Conservation (phyloP, 2,888 invertebrate species). For the Lamellibrachia columna region DNA sequence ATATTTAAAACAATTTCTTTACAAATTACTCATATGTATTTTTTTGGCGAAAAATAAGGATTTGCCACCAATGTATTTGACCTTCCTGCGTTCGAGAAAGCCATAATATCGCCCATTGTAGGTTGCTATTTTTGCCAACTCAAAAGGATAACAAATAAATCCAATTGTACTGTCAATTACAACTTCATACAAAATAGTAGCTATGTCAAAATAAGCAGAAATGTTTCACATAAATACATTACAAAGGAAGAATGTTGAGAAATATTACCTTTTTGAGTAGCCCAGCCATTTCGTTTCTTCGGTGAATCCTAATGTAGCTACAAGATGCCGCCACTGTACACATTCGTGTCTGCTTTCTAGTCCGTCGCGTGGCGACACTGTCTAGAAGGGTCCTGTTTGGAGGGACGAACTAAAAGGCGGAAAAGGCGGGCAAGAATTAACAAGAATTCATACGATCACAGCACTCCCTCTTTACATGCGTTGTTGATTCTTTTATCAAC, state of each 20-base stretch:
- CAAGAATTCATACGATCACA: no score
- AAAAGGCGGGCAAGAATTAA: no score
- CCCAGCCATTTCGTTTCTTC: neutral
- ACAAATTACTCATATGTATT: neutral
- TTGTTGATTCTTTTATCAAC: no score
- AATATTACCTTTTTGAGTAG: constrained; percentile 4
- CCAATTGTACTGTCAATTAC: neutral
- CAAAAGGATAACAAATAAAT: neutral
- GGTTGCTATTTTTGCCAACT: neutral
- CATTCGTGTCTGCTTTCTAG: neutral
- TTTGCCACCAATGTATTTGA: neutral
- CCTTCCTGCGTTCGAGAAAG: neutral
- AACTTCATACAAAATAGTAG: neutral
- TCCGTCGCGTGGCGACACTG: neutral
- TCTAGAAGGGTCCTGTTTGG: neutral
- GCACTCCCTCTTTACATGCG: no score
- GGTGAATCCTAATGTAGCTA: neutral
- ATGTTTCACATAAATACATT: neutral
- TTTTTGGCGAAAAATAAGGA: neutral
- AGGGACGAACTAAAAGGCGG: no score
- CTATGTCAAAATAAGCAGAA: neutral
- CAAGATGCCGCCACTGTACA: neutral
- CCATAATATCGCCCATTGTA: neutral
- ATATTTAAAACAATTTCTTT: neutral
- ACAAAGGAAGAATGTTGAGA: neutral